Conservation (phyloP, 1,140 invertebrate genomes). For the Papilio dardanus region DNA sequence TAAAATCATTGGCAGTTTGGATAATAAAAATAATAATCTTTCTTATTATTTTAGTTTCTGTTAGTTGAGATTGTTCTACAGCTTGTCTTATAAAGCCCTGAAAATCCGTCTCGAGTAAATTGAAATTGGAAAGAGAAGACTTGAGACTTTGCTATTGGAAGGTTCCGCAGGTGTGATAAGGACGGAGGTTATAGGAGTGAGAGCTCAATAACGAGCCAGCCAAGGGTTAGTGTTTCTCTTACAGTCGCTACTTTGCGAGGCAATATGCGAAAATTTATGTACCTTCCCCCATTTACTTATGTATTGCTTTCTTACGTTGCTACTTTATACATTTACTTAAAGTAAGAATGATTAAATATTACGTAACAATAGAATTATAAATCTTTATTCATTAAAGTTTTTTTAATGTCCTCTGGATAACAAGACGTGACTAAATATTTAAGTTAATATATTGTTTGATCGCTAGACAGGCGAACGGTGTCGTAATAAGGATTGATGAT, state of each 20-base stretch:
- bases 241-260: slow-evolving; percentile 58
- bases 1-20: too few relatives aligned
- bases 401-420: too few relatives aligned
- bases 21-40: neutral
- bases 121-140: slow-evolving; percentile 79
- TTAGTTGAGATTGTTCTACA: slow-evolving; percentile 52
- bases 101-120: slow-evolving; percentile 82
- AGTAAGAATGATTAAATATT: neutral
- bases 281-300: slow-evolving; percentile 49
- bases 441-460: too few relatives aligned
- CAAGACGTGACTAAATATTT: too few relatives aligned
- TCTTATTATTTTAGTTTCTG: slow-evolving; percentile 41
- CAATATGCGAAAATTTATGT: slow-evolving; percentile 81
- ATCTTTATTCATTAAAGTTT: neutral
- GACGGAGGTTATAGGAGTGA: slow-evolving; percentile 71
- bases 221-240: slow-evolving; percentile 80
- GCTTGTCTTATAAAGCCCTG: slow-evolving; percentile 74
- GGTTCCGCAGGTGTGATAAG: slow-evolving; percentile 51
- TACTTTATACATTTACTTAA: slow-evolving; percentile 51
- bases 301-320: slow-evolving; percentile 63
- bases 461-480: too few relatives aligned
- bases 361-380: neutral
- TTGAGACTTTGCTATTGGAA: slow-evolving; percentile 39
- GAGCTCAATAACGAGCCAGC: slow-evolving; percentile 83
- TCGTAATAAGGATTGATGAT: too few relatives aligned